These are phyloP conservation scores for Ametastegia equiseti DNA, from an alignment of 2,888 invertebrate species.

Conservation along the genomic window DNA sequence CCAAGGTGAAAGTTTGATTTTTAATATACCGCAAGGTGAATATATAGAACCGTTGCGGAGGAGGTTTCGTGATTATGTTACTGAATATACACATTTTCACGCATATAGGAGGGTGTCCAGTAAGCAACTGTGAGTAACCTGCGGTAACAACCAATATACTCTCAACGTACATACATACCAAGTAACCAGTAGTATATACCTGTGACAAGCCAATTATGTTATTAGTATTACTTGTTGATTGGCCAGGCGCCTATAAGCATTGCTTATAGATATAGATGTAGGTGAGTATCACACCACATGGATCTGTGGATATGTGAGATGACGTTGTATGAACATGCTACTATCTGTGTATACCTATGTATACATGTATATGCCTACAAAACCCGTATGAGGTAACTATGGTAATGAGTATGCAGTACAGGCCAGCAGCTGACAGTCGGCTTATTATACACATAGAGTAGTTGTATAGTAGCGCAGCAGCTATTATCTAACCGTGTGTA, in stretches of 20 bases:
- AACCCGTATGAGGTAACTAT: slow-evolving; percentile 57
- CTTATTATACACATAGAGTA: slow-evolving; percentile 59
- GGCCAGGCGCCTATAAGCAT: not conserved
- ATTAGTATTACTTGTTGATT: slow-evolving; percentile 36
- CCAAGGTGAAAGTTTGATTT: slow-evolving; percentile 42
- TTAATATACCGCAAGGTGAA: slow-evolving; percentile 28
- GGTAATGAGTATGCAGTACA: slow-evolving; percentile 60
- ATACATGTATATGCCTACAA: too few species aligned
- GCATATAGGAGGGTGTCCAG: too few species aligned
- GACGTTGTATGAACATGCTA: not conserved
- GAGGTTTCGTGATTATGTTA: slow-evolving; percentile 9
- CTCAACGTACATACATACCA: too few species aligned
- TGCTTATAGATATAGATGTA: not conserved
- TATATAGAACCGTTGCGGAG: not conserved
- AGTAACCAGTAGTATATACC: not conserved
- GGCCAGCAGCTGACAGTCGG: slow-evolving; percentile 60
- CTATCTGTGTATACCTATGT: too few species aligned
- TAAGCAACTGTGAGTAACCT: too few species aligned
- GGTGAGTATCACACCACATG: not conserved
- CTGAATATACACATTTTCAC: not conserved
- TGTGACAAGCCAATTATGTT: slow-evolving; percentile 15
- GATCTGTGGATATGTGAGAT: not conserved
- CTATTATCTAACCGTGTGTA: slow-evolving; percentile 64
- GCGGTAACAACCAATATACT: too few species aligned
- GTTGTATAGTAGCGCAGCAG: not conserved